phyloP scores from a whole-genome alignment of 2,113 vertebrate genomes.

The Loxodonta africana region DNA sequence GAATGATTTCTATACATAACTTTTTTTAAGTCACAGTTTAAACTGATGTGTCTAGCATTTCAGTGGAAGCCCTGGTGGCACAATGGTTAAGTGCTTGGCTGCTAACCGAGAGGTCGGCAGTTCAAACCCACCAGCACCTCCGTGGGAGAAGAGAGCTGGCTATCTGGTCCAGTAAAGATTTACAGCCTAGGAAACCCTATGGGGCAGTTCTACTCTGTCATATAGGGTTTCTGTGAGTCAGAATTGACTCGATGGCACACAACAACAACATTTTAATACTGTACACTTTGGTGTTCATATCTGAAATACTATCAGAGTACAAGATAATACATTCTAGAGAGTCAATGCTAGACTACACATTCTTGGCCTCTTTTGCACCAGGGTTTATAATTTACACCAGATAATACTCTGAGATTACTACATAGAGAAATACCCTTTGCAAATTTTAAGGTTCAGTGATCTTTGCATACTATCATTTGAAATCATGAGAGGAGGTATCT shows the following conservation, averaged over 20 bases:
- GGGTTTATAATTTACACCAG: slow-evolving; percentile 11
- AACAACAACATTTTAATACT: background rate
- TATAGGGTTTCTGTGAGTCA: background rate
- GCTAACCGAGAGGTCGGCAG: background rate
- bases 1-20: background rate
- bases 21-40: background rate
- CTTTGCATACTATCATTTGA: slow-evolving; percentile 23
- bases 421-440: slow-evolving; percentile 2
- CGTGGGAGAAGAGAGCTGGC: background rate
- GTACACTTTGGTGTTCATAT: background rate
- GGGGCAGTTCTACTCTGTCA: background rate
- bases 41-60: background rate
- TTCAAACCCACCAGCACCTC: background rate
- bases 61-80: background rate
- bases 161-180: background rate
- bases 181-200: background rate
- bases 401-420: background rate
- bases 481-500: background rate
- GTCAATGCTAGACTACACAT: background rate
- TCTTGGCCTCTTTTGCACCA: background rate
- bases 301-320: background rate
- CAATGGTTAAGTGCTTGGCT: background rate
- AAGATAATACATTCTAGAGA: slow-evolving; percentile 12
- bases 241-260: background rate
- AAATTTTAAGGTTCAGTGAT: background rate